These are phyloP conservation scores for Plutella xylostella DNA, from an alignment of 2,888 invertebrate genomes.

Conservation along the genomic window DNA sequence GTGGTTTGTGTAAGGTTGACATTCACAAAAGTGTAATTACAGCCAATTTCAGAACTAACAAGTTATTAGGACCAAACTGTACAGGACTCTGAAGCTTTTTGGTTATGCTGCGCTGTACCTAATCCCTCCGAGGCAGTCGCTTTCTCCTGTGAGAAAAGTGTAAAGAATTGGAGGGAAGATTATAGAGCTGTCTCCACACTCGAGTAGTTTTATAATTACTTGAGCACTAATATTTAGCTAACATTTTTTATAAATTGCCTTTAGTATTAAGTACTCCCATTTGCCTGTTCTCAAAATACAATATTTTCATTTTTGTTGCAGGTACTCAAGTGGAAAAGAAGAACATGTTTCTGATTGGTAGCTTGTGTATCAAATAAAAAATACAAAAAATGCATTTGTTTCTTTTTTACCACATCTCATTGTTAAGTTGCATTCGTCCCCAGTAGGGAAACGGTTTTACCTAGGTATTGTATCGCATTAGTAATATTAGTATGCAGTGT, in stretches of 20 bases:
- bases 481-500: no score
- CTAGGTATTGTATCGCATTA: no score
- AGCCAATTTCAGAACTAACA: no score
- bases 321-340: conserved; percentile 43
- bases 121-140: conserved; percentile 58
- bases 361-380: conserved; percentile 53
- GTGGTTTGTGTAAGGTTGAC: no score
- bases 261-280: neutral
- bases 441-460: no score
- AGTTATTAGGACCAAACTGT: no score
- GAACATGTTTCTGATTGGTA: conserved; percentile 21
- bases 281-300: neutral
- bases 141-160: conserved; percentile 41
- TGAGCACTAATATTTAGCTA: conserved; percentile 41
- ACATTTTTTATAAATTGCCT: conserved; percentile 24
- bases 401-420: conserved; percentile 15
- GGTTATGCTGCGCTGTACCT: neutral
- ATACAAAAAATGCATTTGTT: conserved; percentile 28
- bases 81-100: no score
- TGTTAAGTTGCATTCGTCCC: no score
- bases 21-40: no score
- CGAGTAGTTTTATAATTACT: conserved; percentile 23
- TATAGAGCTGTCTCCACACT: conserved; percentile 50
- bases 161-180: conserved; percentile 59
- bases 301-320: conserved; percentile 29